Evolutionary conservation across 2,113 vertebrate genomes (phyloP).

Genomic region (Sturnira hondurensis): DNA sequence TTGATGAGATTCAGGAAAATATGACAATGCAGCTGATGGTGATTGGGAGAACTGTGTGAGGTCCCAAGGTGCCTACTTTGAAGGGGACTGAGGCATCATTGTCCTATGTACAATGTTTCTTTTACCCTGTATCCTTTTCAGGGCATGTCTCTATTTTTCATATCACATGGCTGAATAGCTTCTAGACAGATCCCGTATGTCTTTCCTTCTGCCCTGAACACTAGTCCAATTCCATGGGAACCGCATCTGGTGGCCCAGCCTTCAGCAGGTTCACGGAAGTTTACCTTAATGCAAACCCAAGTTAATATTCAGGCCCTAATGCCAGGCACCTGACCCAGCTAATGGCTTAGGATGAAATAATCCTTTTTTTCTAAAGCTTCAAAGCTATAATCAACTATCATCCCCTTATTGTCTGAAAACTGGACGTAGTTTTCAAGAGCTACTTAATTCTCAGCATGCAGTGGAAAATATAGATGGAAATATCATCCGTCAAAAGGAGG

Average conservation of each 20-base stretch:
- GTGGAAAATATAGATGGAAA: background rate
- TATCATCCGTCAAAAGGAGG: background rate
- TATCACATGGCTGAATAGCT: too few species aligned
- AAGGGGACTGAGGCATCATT: too few species aligned
- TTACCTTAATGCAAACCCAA: background rate
- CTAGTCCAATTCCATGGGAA: background rate
- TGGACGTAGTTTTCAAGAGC: background rate
- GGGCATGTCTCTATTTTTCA: too few species aligned
- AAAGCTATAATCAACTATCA: background rate
- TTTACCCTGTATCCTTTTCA: too few species aligned
- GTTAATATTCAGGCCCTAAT: background rate
- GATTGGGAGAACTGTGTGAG: too few species aligned
- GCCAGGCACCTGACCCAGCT: background rate
- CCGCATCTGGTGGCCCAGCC: background rate
- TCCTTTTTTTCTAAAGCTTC: background rate
- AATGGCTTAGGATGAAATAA: slow-evolving; percentile 1
- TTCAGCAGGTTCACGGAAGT: background rate
- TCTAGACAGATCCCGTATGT: background rate
- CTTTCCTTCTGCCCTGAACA: background rate
- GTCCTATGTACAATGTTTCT: too few species aligned
- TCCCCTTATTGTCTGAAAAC: background rate
- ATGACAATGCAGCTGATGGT: too few species aligned
- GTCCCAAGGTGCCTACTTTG: too few species aligned
- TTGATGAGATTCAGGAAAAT: too few species aligned
- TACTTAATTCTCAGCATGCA: background rate